Evolutionary conservation across 2,888 invertebrate genomes (phyloP), one percentile per base, ranked within the genome.

Genomic region (Callyntrura guangdongensis): DNA sequence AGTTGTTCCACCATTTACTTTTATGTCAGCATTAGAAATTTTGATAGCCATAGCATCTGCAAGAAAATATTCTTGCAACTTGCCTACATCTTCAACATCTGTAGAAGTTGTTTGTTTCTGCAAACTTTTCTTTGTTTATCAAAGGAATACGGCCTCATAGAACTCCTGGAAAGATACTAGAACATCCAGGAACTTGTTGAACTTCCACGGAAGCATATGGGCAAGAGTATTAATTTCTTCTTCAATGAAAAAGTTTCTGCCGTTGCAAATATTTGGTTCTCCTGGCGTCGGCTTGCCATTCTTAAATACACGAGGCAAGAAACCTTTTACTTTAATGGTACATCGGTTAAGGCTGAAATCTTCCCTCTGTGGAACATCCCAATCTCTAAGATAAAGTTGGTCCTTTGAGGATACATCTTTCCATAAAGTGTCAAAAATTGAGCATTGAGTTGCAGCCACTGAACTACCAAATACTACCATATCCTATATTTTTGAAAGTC

Each of bases 331-430:
- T n/a, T 4, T 20, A 1, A 22, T 11, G 9, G 49, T 47, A 22
- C 49, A 77, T 5, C 49, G 77, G 47, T 17, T 22, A 1, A 77
- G 14, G 25, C 72, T 72, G 14, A n/a, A 72, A 45, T 72, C 72
- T 45, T 27, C 11, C 4, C 36, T 4, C 4, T 45, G 4, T 1
- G 27, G 1, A 6, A n/a, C 36, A 36, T 27, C 72, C 36, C 27
- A 72, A 25, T 72, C 72, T 1, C 72, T 4, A 1, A 72, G 14
- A n/a, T n/a, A n/a, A n/a, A n/a, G n/a, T n/a, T n/a, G n/a, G 12
- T 36, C 36, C 4, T 36, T 36, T 72, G 27, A 12, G 8, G 4
- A 9, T 8, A 1, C 36, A 12, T 11, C 36, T 6, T 27, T 8
- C 36, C 45, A 72, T 14, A 72, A n/a, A 12, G 47, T 11, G n/a